Evolutionary conservation across 2,113 vertebrate genomes (phyloP).

Genomic region (Felis chaus): DNA sequence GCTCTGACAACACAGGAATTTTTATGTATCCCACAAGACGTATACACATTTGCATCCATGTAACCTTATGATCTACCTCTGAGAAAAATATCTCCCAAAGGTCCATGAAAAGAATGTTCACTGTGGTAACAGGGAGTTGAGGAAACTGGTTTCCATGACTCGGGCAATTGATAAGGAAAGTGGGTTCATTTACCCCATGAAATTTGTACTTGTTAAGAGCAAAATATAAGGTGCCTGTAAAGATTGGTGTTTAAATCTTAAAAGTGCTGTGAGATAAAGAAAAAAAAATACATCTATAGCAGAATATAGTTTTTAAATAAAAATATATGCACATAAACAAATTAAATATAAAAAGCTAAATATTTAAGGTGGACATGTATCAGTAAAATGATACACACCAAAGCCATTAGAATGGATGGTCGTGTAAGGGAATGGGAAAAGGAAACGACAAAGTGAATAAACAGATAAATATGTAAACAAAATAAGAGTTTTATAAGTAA

Average conservation of each 20-base stretch:
- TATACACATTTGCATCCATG: background rate
- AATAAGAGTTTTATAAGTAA: background rate
- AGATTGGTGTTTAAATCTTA: background rate
- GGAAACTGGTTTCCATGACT: background rate
- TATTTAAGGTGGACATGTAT: background rate
- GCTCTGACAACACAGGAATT: background rate
- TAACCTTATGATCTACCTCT: background rate
- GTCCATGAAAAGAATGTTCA: background rate
- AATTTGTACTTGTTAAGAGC: background rate
- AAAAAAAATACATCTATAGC: background rate
- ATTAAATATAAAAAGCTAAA: background rate
- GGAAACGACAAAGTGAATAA: background rate
- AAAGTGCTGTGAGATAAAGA: background rate
- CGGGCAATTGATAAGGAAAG: background rate
- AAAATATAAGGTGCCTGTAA: background rate
- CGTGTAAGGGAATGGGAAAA: background rate
- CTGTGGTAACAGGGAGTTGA: background rate
- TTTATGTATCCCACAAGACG: background rate
- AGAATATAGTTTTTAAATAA: background rate
- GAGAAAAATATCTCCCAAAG: background rate
- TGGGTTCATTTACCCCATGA: background rate
- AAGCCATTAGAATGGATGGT: background rate
- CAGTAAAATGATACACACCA: background rate
- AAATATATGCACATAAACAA: background rate
- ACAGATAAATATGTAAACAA: background rate